Evolutionary conservation across 2,888 invertebrate species (phyloP).

Genomic region (Listrodromus nycthemerus): DNA sequence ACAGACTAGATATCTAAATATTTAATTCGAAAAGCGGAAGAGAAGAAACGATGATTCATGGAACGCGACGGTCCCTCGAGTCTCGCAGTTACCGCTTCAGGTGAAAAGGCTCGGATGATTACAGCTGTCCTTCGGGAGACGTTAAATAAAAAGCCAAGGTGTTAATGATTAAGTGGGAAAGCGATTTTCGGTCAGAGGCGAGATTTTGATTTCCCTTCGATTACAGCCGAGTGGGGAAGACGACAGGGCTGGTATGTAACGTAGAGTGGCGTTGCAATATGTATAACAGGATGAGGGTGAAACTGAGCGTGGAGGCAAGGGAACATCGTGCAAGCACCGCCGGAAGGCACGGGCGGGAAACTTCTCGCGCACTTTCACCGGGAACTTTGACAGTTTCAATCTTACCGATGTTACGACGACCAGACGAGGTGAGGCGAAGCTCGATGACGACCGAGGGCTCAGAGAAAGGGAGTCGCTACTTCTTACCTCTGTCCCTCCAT

Average conservation of each 20-base stretch:
- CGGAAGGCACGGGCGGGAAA: conserved; percentile 50
- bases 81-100: background rate
- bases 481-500: conserved; percentile 13
- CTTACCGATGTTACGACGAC: conserved; percentile 68
- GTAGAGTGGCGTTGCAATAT: conserved; percentile 21
- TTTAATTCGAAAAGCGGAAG: conserved; percentile 41
- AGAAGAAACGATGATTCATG: conserved; percentile 2
- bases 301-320: conserved; percentile 2
- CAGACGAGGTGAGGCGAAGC: conserved; percentile 57
- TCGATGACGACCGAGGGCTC: background rate
- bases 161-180: background rate
- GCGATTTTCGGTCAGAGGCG: background rate
- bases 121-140: background rate
- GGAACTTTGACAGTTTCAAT: conserved; percentile 79
- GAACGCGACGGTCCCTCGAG: background rate
- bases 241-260: background rate
- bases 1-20: conserved; percentile 33
- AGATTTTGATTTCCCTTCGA: background rate
- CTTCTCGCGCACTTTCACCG: conserved; percentile 50
- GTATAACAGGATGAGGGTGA: conserved; percentile 10
- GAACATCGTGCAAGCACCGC: conserved; percentile 47
- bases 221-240: background rate
- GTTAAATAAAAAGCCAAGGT: background rate
- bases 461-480: background rate
- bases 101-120: background rate